phyloP scores from a whole-genome alignment of 2,888 invertebrate genomes.

The Hydrotaea cyrtoneurina region DNA sequence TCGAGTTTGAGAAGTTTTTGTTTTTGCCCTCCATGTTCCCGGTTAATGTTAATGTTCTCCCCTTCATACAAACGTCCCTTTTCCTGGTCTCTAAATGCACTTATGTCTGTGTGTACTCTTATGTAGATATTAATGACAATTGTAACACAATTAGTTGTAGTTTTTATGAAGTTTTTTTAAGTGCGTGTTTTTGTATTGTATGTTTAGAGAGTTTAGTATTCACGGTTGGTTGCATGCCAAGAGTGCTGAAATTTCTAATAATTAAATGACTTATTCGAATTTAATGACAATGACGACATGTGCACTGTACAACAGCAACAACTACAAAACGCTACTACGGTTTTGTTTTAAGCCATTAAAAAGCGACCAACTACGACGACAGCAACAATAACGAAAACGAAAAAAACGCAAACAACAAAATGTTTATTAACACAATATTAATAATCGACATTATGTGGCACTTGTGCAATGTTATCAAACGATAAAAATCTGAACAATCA shows the following conservation, averaged over 20 bases:
- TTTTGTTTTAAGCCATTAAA: conserved; percentile 47
- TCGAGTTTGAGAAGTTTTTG: neutral
- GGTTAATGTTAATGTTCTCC: neutral
- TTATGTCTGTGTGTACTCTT: neutral
- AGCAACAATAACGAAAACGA: neutral
- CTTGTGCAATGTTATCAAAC: conserved; percentile 61
- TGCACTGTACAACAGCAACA: conserved; percentile 56
- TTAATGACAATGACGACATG: conserved; percentile 68
- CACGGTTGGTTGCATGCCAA: conserved; percentile 65
- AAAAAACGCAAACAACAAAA: conserved; percentile 49
- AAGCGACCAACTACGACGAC: conserved; percentile 30
- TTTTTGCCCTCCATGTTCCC: neutral
- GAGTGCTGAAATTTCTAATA: conserved; percentile 68
- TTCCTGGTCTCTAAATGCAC: too few relatives aligned
- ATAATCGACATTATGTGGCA: conserved; percentile 63
- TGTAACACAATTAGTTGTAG: conserved; percentile 59
- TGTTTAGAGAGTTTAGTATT: conserved; percentile 29
- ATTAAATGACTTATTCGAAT: conserved; percentile 68
- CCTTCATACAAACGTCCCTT: too few relatives aligned
- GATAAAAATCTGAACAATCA: conserved; percentile 48
- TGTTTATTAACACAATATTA: conserved; percentile 67
- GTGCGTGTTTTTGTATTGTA: conserved; percentile 52
- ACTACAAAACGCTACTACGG: conserved; percentile 41
- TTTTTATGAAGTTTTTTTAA: conserved; percentile 39
- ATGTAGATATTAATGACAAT: conserved; percentile 54